phyloP scores from a whole-genome alignment of 2,888 invertebrate genomes.

The Zeuzera pyrina region DNA sequence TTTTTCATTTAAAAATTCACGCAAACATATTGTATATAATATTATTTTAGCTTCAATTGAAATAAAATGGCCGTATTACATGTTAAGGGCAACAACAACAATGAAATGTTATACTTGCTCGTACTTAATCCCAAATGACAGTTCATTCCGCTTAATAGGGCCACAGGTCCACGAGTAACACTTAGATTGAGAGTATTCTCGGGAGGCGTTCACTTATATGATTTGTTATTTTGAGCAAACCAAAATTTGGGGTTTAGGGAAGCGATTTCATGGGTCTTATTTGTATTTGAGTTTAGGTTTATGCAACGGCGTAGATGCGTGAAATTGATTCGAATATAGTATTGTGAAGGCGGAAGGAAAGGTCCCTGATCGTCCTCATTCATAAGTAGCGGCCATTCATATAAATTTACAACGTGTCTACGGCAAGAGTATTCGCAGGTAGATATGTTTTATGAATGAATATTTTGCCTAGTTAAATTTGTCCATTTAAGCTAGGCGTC shows the following conservation, averaged over 20 bases:
- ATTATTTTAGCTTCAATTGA: constrained; percentile 25
- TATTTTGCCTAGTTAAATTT: too few species aligned
- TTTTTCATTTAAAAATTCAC: constrained; percentile 3
- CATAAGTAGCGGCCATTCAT: constrained; percentile 43
- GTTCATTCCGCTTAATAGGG: constrained; percentile 47
- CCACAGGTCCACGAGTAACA: constrained; percentile 19
- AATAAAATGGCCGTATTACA: constrained; percentile 44
- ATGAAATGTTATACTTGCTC: constrained; percentile 28
- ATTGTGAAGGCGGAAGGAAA: constrained; percentile 48
- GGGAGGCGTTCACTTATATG: constrained; percentile 57
- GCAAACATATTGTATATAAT: constrained; percentile 7
- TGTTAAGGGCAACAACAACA: constrained; percentile 33
- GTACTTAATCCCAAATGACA: constrained; percentile 42
- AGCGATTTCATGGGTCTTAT: constrained; percentile 16
- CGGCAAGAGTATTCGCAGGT: constrained; percentile 37
- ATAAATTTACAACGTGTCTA: constrained; percentile 49
- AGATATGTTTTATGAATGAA: constrained; percentile 41
- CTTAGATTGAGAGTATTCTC: constrained; percentile 38
- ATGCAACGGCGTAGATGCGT: constrained; percentile 61
- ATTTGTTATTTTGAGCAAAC: constrained; percentile 47
- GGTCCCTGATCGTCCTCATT: constrained; percentile 38
- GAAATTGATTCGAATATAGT: constrained; percentile 53
- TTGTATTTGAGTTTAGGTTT: constrained; percentile 52
- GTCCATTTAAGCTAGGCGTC: too few species aligned
- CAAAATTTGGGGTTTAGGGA: constrained; percentile 24